Evolutionary conservation across 2,113 vertebrate genomes (phyloP), one percentile per base, ranked within the genome.

Genomic region (Podarcis muralis): DNA sequence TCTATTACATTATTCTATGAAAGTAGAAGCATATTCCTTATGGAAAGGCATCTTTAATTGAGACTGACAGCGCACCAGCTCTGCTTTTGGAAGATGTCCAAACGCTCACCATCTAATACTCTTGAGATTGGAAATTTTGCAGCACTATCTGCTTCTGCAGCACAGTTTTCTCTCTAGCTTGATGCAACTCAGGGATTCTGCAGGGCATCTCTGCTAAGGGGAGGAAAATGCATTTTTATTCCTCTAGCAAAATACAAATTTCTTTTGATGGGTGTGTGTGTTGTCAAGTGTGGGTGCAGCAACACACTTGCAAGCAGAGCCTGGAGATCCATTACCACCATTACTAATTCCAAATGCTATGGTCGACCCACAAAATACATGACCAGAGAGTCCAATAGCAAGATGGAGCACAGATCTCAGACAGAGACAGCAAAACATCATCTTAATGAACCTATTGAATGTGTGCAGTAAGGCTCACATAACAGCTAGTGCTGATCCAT

Each of bases 381-480:
- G 87, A 0, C 43, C 92, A 88, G 87, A 93, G 90, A 92, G 84
- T 91, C 57, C 82, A 94, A 83, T 94, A 95, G 90, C 81, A 89
- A 90, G 40, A 83, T 0, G 0, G 94, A 93, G 90, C 90, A 92
- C 90, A 79, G 76, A 96, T 95, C 93, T 89, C 92, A 87, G 93
- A 89, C 92, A 87, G 91, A 94, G 88, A 86, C 90, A 92, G 90
- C 53, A 92, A 95, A 92, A 93, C 92, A 95, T 95, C 94, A 94
- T 93, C 92, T 87, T 94, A 95, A 96, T 94, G 93, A 0, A 87
- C 85, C 93, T 89, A 72, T 76, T 94, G 87, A 92, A 90, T 87
- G 92, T 95, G 92, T 94, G 88, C 92, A 90, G 83, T 71, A n/a
- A 92, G 92, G 90, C 91, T 88, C 75, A 0, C 1, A 89, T 90